Evolutionary conservation across 2,888 invertebrate genomes (phyloP), one percentile per base, ranked within the genome.

Genomic region (Synergus itoensis): DNA sequence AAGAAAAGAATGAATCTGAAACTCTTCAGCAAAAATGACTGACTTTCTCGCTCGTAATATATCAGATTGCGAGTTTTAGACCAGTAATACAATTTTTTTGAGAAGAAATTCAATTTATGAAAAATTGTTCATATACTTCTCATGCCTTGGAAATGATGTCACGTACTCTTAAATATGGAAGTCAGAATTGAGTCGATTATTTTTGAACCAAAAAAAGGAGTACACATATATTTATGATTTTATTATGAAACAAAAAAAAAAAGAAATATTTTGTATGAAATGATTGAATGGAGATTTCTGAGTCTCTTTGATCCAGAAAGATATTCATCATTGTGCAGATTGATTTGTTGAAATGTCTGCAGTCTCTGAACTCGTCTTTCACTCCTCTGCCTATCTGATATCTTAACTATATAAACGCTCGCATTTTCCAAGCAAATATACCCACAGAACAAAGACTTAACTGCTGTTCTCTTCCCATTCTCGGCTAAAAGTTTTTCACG

Each of bases 361-460:
- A 60, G 60, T 60, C 60, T 60, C 1, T 60, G 14, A 60, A 60
- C 12, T 60, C 60, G n/a, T 9, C 60, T 60, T 28, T 60, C 60
- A 60, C 28, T 60, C 12, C 12, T 12, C 21, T 12, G 4, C 14
- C 60, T 60, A 60, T 60, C 60, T 43, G 14, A 43, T n/a, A 67
- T 67, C 18, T 67, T 8, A 73, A 48, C 53, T 28, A 36, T 21
- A 16, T 73, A 53, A 73, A 53, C 16, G 48, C 48, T 53, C 14
- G 48, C 73, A 53, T 48, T 73, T 53, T 48, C 73, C 28, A 73
- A 73, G 73, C 48, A 73, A 53, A 53, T 28, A 28, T 48, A 16
- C 48, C 36, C 48, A n/a, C 16, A 36, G 73, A 73, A 73, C 73
- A 73, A 73, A 73, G 73, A 73, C 36, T 73, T 73, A n/a, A 73